Evolutionary conservation across 2,888 invertebrate genomes (phyloP).

Genomic region (Proisotoma minuta): DNA sequence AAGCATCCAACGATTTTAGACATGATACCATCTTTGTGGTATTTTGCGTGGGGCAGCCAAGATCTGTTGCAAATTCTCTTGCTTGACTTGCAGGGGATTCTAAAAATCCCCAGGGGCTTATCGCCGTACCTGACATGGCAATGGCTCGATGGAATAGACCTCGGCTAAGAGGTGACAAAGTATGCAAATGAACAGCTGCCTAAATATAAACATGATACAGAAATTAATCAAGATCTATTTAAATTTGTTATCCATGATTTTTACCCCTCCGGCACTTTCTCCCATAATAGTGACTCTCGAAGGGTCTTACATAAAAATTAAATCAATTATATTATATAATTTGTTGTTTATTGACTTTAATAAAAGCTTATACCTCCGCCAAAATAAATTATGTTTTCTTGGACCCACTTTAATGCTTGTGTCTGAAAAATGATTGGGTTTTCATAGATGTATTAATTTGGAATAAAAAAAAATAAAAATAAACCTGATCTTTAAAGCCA

Average conservation of each 20-base stretch:
- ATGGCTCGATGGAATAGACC: constrained; percentile 32
- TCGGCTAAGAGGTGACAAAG: constrained; percentile 32
- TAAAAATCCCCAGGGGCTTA: constrained; percentile 32
- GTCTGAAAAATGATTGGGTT: too few species aligned
- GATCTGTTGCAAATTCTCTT: constrained; percentile 18
- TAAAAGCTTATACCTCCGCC: neutral
- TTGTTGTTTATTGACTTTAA: too few species aligned
- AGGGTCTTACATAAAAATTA: too few species aligned
- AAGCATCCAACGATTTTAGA: constrained; percentile 24
- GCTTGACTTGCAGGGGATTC: constrained; percentile 23
- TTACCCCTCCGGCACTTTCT: constrained; percentile 29
- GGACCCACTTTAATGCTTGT: constrained; percentile 31
- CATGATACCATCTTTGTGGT: constrained; percentile 21
- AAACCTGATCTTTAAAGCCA: constrained; percentile 30
- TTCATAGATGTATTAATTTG: neutral
- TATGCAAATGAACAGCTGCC: constrained; percentile 32
- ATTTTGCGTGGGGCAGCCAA: constrained; percentile 31
- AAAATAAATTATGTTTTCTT: constrained; percentile 25
- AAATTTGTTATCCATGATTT: too few species aligned
- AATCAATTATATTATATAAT: too few species aligned
- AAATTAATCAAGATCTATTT: too few species aligned
- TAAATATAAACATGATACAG: too few species aligned
- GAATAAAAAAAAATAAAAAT: neutral
- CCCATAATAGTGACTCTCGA: constrained; percentile 24
- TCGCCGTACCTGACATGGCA: constrained; percentile 32